Conservation (phyloP, 1,140 invertebrate species). For the Colletes gigas region DNA sequence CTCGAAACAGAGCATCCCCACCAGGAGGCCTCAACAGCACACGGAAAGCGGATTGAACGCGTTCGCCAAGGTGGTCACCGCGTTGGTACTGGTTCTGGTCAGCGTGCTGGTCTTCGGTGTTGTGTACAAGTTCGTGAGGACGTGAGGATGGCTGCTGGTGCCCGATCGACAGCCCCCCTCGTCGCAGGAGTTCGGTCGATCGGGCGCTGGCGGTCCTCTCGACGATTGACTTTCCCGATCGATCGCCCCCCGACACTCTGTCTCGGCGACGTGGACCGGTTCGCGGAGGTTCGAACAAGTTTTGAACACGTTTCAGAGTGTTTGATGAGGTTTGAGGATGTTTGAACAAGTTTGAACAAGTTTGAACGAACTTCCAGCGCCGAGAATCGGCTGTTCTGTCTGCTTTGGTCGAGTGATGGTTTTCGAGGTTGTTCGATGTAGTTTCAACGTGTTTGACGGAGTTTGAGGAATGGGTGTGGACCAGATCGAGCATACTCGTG, state of each 20-base stretch:
- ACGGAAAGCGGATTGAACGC: constrained; percentile 85
- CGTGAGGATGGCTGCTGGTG: constrained; percentile 89
- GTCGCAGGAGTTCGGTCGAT: constrained; percentile 48
- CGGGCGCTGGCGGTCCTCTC: constrained; percentile 60
- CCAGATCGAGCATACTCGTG: too few species aligned
- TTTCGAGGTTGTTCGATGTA: too few species aligned
- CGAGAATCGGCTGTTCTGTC: too few species aligned
- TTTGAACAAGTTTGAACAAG: not conserved
- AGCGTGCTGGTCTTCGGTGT: constrained; percentile 88
- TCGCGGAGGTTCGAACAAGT: constrained; percentile 7
- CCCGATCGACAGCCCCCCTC: constrained; percentile 74
- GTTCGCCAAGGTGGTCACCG: constrained; percentile 87
- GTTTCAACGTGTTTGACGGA: too few species aligned
- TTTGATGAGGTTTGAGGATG: not conserved
- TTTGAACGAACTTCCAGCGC: too few species aligned
- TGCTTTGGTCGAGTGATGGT: too few species aligned
- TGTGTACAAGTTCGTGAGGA: constrained; percentile 88
- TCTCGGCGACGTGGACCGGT: not conserved
- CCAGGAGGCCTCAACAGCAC: constrained; percentile 82
- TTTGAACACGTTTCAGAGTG: not conserved
- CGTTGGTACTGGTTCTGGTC: constrained; percentile 86
- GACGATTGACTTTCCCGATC: constrained; percentile 12
- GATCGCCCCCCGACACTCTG: not conserved
- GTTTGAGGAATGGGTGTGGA: too few species aligned
- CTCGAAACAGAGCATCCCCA: constrained; percentile 84